These are phyloP conservation scores for Tetranychus piercei DNA, from an alignment of 2,888 invertebrate species.

Conservation along the genomic window DNA sequence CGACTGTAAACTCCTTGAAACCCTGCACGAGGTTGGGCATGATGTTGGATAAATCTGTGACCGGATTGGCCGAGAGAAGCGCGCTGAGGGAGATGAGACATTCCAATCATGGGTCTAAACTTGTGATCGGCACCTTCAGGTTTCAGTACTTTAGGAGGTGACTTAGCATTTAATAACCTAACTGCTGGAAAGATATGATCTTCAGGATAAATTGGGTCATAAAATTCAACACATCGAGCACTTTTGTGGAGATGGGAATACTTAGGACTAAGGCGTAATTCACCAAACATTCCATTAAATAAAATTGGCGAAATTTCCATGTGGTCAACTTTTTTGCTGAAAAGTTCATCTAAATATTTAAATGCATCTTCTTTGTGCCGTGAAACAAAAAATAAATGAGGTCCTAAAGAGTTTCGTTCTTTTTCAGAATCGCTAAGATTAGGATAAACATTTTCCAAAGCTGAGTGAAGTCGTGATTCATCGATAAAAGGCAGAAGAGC, in stretches of 20 bases:
- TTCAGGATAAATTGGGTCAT: constrained; percentile 56
- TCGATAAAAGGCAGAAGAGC: constrained; percentile 95
- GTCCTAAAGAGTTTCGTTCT: constrained; percentile 32
- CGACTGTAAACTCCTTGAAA: not conserved
- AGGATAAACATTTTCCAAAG: constrained; percentile 58
- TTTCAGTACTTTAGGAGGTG: constrained; percentile 44
- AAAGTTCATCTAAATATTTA: constrained; percentile 14
- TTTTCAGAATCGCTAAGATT: constrained; percentile 64
- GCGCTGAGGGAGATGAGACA: not conserved
- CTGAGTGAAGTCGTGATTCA: constrained; percentile 61
- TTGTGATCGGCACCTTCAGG: not conserved
- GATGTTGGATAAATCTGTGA: not conserved
- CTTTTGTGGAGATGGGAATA: constrained; percentile 6
- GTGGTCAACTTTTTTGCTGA: constrained; percentile 10
- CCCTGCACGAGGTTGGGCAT: not conserved
- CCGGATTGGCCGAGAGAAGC: not conserved
- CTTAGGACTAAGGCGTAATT: not conserved
- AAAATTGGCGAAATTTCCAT: not conserved
- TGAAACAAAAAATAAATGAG: constrained; percentile 21
- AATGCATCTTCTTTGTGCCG: not conserved
- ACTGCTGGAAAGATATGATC: constrained; percentile 60
- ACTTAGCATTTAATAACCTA: constrained; percentile 40
- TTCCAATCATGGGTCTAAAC: constrained; percentile 5
- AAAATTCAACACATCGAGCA: constrained; percentile 37
- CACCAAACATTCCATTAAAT: constrained; percentile 4